Conservation (phyloP, 1,140 invertebrate species). For the Drosophila insularis region DNA sequence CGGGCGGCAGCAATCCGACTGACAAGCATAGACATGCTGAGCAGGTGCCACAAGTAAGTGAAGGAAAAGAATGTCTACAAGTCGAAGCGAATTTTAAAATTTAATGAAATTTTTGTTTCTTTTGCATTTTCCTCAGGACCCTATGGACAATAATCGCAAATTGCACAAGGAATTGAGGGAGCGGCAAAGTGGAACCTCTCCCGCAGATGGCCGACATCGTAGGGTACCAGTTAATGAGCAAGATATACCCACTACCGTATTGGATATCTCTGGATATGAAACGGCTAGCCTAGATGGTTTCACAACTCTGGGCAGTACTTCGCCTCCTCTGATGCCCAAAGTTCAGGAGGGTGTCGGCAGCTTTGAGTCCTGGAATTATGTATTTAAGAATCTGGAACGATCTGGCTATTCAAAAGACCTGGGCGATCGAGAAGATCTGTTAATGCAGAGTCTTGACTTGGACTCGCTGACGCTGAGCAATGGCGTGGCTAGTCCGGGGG, state of each 20-base stretch:
- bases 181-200: conserved; percentile 46
- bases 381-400: conserved; percentile 89
- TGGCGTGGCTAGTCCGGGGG: conserved; percentile 36
- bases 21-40: conserved; percentile 52
- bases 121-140: conserved; percentile 33
- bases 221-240: conserved; percentile 33
- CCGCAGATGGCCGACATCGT: conserved; percentile 30
- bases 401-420: conserved; percentile 88
- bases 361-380: conserved; percentile 90
- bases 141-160: conserved; percentile 75
- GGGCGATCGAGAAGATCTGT: conserved; percentile 74
- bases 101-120: neutral
- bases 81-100: neutral
- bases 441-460: conserved; percentile 73
- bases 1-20: conserved; percentile 42
- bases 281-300: conserved; percentile 80
- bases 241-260: conserved; percentile 58
- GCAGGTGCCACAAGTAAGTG: conserved; percentile 42
- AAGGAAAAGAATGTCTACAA: neutral
- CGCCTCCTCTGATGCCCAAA: conserved; percentile 71
- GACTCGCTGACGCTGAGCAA: conserved; percentile 69
- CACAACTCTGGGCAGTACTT: conserved; percentile 42
- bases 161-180: conserved; percentile 76
- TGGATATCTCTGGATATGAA: conserved; percentile 72
- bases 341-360: conserved; percentile 85